Percentiles rank a stretch among this genome's conserved stretches.
phyloP scores from a whole-genome alignment of 2,888 invertebrate species.

The Tenthredo scrophulariae region DNA sequence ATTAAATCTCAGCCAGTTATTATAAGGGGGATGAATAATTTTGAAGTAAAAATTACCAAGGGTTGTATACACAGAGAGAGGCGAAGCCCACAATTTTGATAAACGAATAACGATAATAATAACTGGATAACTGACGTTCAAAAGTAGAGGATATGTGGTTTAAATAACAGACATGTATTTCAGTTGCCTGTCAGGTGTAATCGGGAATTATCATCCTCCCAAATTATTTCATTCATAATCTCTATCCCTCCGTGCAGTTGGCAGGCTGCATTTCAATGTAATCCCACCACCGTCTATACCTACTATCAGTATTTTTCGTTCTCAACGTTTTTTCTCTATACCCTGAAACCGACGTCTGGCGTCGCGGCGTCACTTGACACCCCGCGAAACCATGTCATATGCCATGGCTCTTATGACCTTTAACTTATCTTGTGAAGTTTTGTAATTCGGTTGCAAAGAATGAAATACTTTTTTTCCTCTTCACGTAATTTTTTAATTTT shows the following conservation, averaged over 20 bases:
- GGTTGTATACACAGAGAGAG: neutral
- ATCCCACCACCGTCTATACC: neutral
- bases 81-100: neutral
- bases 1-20: neutral
- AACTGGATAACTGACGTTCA: neutral
- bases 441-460: neutral
- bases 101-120: neutral
- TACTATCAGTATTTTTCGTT: neutral
- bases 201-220: neutral
- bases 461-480: neutral
- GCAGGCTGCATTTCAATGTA: constrained; percentile 28
- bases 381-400: neutral
- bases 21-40: neutral
- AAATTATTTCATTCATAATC: constrained; percentile 38
- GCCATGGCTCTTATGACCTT: neutral
- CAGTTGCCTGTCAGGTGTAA: neutral
- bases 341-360: constrained; percentile 19
- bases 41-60: neutral
- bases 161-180: neutral
- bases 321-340: neutral
- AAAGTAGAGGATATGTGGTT: neutral
- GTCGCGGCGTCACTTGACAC: constrained; percentile 20
- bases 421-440: constrained; percentile 10
- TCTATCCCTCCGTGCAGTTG: constrained; percentile 19
- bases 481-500: neutral